These are phyloP conservation scores for Ladona fulva DNA, from an alignment of 1,140 invertebrate genomes.

Conservation along the genomic window DNA sequence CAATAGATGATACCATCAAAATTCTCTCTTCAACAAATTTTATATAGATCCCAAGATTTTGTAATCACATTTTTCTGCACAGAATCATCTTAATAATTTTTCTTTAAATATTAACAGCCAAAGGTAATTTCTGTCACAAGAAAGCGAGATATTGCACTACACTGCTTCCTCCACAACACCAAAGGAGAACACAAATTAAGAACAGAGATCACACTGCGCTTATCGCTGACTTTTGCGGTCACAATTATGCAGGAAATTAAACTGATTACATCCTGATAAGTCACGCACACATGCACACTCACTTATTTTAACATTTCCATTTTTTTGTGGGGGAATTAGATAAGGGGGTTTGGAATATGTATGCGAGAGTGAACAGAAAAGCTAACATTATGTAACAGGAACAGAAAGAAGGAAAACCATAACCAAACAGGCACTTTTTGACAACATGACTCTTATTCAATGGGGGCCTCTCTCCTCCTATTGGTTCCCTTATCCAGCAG, in stretches of 20 bases:
- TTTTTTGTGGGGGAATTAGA: background rate
- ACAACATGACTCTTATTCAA: background rate
- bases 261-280: background rate
- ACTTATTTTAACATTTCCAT: background rate
- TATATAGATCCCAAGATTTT: background rate
- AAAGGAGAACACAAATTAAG: background rate
- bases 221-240: background rate
- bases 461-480: background rate
- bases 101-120: background rate
- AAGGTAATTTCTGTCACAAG: background rate
- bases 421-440: constrained; percentile 9
- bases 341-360: background rate
- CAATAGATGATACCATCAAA: background rate
- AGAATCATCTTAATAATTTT: background rate
- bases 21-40: background rate
- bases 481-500: background rate
- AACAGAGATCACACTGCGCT: background rate
- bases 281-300: constrained; percentile 2
- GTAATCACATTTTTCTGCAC: background rate
- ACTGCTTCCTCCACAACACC: constrained; percentile 3
- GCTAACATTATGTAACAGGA: background rate
- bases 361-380: background rate
- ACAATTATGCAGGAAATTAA: background rate
- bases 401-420: background rate
- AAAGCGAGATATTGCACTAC: constrained; percentile 9